Conservation (phyloP, 2,888 invertebrate genomes). For the Seira ritae region DNA sequence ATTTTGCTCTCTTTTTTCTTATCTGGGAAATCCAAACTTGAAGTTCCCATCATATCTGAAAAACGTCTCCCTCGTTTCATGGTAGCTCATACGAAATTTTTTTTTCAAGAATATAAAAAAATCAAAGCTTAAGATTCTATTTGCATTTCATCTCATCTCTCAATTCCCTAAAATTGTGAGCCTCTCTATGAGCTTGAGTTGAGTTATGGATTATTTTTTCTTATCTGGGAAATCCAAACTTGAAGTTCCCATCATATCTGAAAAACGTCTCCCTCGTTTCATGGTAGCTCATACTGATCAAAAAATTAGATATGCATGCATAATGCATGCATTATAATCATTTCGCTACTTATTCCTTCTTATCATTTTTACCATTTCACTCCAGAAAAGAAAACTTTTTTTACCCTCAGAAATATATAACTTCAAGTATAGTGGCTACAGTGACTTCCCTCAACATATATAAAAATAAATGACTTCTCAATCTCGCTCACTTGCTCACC, state of each 20-base stretch:
- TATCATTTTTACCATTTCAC: constrained; percentile 30
- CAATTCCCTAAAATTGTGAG: no score
- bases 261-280: background rate
- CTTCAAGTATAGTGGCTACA: background rate
- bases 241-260: constrained; percentile 37
- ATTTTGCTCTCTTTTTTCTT: constrained; percentile 17
- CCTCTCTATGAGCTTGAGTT: no score
- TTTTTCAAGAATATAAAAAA: no score
- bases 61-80: background rate
- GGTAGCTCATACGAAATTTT: background rate
- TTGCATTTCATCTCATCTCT: no score
- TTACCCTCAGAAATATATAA: constrained; percentile 29
- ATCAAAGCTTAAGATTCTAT: no score
- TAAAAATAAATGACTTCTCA: background rate
- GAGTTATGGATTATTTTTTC: no score
- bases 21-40: constrained; percentile 38
- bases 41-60: constrained; percentile 43
- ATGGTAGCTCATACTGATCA: constrained; percentile 37
- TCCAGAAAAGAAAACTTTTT: constrained; percentile 34
- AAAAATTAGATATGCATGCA: constrained; percentile 58
- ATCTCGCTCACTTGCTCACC: constrained; percentile 9
- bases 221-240: constrained; percentile 42
- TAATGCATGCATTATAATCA: constrained; percentile 57
- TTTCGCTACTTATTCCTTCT: constrained; percentile 36
- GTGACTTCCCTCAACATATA: background rate